Evolutionary conservation across 1,140 invertebrate genomes (phyloP).

Genomic region (Xylocopa sonorina): DNA sequence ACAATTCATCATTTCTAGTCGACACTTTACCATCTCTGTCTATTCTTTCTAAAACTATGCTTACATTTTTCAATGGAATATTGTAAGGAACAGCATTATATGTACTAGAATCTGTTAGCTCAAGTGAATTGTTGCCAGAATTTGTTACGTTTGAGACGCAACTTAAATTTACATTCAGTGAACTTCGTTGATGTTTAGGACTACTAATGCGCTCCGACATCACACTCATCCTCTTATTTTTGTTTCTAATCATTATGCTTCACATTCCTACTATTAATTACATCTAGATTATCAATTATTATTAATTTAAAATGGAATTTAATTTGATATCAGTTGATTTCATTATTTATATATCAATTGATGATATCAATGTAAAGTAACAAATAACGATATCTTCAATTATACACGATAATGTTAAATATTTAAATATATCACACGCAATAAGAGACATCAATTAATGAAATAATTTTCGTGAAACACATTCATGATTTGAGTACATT

Average conservation of each 20-base stretch:
- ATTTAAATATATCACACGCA: too few species aligned
- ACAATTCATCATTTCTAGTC: constrained; percentile 56
- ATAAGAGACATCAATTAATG: too few species aligned
- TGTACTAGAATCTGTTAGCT: constrained; percentile 20
- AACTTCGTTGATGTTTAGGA: constrained; percentile 59
- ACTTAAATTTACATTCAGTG: constrained; percentile 74
- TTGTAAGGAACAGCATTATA: neutral
- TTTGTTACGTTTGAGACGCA: constrained; percentile 60
- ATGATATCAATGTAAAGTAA: too few species aligned
- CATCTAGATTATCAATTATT: neutral
- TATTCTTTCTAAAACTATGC: constrained; percentile 41
- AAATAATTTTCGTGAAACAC: too few species aligned
- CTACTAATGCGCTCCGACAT: constrained; percentile 2
- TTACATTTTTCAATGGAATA: constrained; percentile 25
- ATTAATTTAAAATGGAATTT: too few species aligned
- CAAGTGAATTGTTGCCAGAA: constrained; percentile 59
- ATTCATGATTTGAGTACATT: too few species aligned
- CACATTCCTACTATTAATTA: neutral
- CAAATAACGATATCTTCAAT: neutral
- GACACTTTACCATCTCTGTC: constrained; percentile 51
- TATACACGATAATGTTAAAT: too few species aligned
- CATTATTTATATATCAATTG: too few species aligned
- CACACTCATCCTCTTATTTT: neutral
- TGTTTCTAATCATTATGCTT: constrained; percentile 27
- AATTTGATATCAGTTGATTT: too few species aligned